Conservation (phyloP, 2,888 invertebrate species). For the Pachycephus smyrnensis region DNA sequence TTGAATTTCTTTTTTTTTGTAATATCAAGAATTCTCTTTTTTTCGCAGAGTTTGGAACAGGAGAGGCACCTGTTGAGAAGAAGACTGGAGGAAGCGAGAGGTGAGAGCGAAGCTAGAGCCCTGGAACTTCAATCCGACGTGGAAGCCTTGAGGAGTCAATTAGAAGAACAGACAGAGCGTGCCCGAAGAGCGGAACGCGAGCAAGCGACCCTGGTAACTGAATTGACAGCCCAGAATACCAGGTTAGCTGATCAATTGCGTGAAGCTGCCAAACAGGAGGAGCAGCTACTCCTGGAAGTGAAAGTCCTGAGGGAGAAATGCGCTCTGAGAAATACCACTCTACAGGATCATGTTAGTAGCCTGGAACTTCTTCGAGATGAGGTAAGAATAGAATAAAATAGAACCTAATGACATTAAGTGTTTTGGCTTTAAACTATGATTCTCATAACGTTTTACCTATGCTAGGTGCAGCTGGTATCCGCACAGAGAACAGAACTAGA, state of each 20-base stretch:
- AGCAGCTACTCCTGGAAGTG: slow-evolving; percentile 83
- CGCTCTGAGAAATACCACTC: slow-evolving; percentile 80
- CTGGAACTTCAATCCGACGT: slow-evolving; percentile 92
- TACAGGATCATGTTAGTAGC: slow-evolving; percentile 91
- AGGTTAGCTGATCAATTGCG: slow-evolving; percentile 87
- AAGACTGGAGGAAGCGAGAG: slow-evolving; percentile 85
- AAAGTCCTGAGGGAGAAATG: slow-evolving; percentile 87
- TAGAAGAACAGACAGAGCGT: slow-evolving; percentile 70
- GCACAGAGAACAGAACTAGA: slow-evolving; percentile 90
- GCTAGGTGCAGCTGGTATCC: slow-evolving; percentile 80
- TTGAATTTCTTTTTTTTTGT: background rate
- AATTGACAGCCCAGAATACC: slow-evolving; percentile 91
- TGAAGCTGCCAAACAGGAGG: slow-evolving; percentile 84
- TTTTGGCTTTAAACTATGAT: background rate
- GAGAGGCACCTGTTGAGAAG: slow-evolving; percentile 90
- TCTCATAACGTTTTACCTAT: slow-evolving; percentile 3
- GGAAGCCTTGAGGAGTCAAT: slow-evolving; percentile 80
- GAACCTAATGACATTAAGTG: background rate
- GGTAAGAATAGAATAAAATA: slow-evolving; percentile 62
- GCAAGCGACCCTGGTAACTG: slow-evolving; percentile 82
- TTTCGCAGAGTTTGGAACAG: slow-evolving; percentile 87
- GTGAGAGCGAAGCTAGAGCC: slow-evolving; percentile 89
- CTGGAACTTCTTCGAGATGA: slow-evolving; percentile 90
- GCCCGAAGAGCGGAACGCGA: slow-evolving; percentile 78
- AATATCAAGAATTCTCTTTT: background rate